These are phyloP conservation scores for Butastur rufipennis DNA, from an alignment of 2,113 vertebrate genomes.

Conservation along the genomic window DNA sequence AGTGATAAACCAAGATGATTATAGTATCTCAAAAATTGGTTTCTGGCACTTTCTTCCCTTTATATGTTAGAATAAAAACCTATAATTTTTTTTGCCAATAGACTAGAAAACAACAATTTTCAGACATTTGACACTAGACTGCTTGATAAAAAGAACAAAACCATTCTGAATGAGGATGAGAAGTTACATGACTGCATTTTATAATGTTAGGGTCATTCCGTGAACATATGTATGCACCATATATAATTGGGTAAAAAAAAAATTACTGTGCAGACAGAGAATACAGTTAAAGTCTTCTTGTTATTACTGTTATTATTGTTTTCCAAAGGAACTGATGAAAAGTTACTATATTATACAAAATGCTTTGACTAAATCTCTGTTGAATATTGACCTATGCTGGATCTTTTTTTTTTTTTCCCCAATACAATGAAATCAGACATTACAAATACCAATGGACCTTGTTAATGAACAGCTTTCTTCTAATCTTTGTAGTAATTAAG, in stretches of 20 bases:
- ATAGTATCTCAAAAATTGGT: conserved; percentile 8
- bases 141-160: not conserved
- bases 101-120: conserved; percentile 1
- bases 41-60: not conserved
- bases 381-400: not conserved
- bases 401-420: not conserved
- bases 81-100: not conserved
- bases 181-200: not conserved
- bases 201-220: not conserved
- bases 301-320: not conserved
- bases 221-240: not conserved
- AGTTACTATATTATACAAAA: not conserved
- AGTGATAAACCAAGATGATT: not conserved
- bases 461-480: not conserved
- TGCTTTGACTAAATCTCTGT: not conserved
- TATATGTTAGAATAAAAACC: not conserved
- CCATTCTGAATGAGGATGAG: not conserved
- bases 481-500: not conserved
- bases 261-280: not conserved
- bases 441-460: not conserved
- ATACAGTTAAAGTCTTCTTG: not conserved
- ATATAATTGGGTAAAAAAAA: not conserved
- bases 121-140: not conserved
- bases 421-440: not conserved
- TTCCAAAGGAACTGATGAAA: not conserved